phyloP scores from a whole-genome alignment of 2,888 invertebrate genomes.

The Hirtodrosophila confusa region DNA sequence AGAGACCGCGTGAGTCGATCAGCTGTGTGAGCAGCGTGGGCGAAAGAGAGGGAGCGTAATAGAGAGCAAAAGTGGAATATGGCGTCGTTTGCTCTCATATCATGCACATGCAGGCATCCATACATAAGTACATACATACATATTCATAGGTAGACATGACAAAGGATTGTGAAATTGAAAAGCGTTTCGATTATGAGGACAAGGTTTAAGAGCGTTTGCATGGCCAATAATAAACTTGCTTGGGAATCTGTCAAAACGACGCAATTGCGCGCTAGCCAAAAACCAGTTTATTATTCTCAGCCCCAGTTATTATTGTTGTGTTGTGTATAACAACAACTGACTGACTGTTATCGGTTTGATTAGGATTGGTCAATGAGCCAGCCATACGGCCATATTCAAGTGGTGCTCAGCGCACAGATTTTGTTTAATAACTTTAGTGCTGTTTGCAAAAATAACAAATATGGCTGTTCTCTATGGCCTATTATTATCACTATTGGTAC shows the following conservation, averaged over 20 bases:
- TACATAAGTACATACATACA: not conserved
- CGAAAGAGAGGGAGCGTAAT: slow-evolving; percentile 5
- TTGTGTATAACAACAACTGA: not conserved
- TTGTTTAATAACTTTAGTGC: slow-evolving; percentile 47
- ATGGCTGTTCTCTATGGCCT: slow-evolving; percentile 49
- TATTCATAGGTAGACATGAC: slow-evolving; percentile 16
- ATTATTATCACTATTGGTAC: slow-evolving; percentile 1
- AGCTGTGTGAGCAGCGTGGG: slow-evolving; percentile 34
- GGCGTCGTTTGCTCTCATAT: slow-evolving; percentile 33
- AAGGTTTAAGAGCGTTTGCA: slow-evolving; percentile 8
- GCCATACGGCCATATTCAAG: slow-evolving; percentile 22
- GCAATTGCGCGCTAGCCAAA: slow-evolving; percentile 31
- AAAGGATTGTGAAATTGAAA: slow-evolving; percentile 51
- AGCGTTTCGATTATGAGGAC: slow-evolving; percentile 12
- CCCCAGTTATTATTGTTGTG: slow-evolving; percentile 7
- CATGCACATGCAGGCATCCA: slow-evolving; percentile 1
- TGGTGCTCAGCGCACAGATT: slow-evolving; percentile 39
- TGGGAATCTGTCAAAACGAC: slow-evolving; percentile 6
- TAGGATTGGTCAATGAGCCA: slow-evolving; percentile 26
- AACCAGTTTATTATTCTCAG: slow-evolving; percentile 36
- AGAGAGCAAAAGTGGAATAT: slow-evolving; percentile 39
- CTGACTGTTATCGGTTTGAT: slow-evolving; percentile 41
- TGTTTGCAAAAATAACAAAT: slow-evolving; percentile 54
- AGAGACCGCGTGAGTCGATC: slow-evolving; percentile 42
- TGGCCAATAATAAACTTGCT: slow-evolving; percentile 8